These are phyloP conservation scores for Disparrhopalites patrizii DNA, from an alignment of 2,888 invertebrate genomes.

Conservation along the genomic window DNA sequence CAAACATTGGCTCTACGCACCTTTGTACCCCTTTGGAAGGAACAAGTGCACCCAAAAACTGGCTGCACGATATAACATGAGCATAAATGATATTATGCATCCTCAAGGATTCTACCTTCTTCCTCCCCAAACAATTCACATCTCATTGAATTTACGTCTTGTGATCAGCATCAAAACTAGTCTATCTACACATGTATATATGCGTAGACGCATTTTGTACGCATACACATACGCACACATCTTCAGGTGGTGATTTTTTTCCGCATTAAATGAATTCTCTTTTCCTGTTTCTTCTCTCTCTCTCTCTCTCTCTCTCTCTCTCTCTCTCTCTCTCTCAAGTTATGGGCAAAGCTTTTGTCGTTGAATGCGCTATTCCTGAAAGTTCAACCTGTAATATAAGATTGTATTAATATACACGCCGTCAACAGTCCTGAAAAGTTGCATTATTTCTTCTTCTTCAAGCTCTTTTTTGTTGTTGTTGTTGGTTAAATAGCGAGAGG, in stretches of 20 bases:
- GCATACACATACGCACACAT: not conserved
- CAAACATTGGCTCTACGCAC: constrained; percentile 1
- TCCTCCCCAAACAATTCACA: not conserved
- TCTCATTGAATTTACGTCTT: constrained; percentile 15
- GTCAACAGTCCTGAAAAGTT: too few relatives aligned
- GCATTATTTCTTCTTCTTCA: not conserved
- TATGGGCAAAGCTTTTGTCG: not conserved
- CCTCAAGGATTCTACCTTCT: not conserved
- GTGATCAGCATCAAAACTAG: constrained; percentile 16
- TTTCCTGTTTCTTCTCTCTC: constrained; percentile 23
- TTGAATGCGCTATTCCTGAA: constrained; percentile 14
- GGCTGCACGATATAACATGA: not conserved
- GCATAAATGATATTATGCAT: not conserved
- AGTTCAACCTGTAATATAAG: constrained; percentile 12
- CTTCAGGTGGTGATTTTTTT: constrained; percentile 19
- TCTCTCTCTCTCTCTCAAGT: not conserved
- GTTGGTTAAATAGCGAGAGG: constrained; percentile 16
- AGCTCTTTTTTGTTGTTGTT: constrained; percentile 3
- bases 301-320: not conserved
- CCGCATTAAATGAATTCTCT: constrained; percentile 19
- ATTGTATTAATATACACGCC: too few relatives aligned
- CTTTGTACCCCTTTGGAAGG: not conserved
- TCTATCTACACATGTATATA: constrained; percentile 2
- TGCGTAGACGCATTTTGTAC: not conserved
- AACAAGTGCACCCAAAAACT: not conserved